Conservation (phyloP, 2,113 vertebrate species). For the Cisticola juncidis region DNA sequence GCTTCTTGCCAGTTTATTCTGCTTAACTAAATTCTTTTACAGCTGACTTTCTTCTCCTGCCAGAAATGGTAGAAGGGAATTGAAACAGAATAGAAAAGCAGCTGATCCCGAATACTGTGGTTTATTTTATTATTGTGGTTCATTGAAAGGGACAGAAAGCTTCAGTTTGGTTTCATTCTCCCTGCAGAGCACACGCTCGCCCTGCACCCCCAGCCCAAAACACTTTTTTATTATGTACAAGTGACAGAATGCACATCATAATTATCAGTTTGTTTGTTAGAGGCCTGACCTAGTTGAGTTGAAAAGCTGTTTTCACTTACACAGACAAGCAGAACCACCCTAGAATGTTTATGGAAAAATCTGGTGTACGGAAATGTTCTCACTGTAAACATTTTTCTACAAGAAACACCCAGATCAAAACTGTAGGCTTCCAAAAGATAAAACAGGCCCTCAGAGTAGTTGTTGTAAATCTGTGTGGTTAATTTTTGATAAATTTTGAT, state of each 20-base stretch:
- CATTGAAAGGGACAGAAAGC: not conserved
- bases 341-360: not conserved
- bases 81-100: not conserved
- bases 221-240: not conserved
- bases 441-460: not conserved
- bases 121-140: not conserved
- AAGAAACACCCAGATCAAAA: not conserved
- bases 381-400: not conserved
- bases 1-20: not conserved
- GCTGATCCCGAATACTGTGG: not conserved
- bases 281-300: not conserved
- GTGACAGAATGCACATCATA: not conserved
- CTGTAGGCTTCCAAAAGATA: not conserved
- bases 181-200: fast-evolving
- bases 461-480: not conserved
- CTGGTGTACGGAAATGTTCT: not conserved
- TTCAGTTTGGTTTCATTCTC: not conserved
- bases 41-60: not conserved
- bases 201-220: not conserved
- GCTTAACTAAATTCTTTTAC: not conserved
- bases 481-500: not conserved
- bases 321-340: not conserved
- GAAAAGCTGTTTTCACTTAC: not conserved
- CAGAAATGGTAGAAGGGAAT: not conserved
- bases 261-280: not conserved